phyloP scores from a whole-genome alignment of 2,888 invertebrate genomes.

The Coronaproctus castanopsis region DNA sequence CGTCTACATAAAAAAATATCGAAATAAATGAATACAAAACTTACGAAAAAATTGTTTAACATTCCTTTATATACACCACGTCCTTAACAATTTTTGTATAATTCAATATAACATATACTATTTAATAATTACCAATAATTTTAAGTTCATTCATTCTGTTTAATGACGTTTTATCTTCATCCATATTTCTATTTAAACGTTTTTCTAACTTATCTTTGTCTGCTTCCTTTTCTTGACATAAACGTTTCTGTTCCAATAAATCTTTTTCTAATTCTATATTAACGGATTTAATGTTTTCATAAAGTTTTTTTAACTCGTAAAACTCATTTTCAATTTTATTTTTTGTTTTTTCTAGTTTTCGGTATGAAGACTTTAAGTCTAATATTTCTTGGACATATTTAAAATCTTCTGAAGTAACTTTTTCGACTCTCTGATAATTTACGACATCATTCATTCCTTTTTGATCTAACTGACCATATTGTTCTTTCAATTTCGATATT shows the following conservation, averaged over 20 bases:
- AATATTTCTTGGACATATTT: slow-evolving; percentile 3
- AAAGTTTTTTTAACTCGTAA: neutral
- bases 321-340: slow-evolving; percentile 13
- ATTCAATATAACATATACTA: too few species aligned
- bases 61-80: too few species aligned
- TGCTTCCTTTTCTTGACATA: slow-evolving; percentile 5
- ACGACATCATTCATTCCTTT: neutral
- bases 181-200: slow-evolving; percentile 30
- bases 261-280: slow-evolving; percentile 2
- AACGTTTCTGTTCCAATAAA: slow-evolving; percentile 13
- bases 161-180: slow-evolving; percentile 36
- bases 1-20: too few species aligned
- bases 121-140: slow-evolving; percentile 31
- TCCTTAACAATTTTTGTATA: too few species aligned
- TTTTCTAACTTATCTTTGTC: slow-evolving; percentile 12
- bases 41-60: too few species aligned
- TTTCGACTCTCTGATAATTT: neutral
- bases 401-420: neutral
- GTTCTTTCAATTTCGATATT: slow-evolving; percentile 25
- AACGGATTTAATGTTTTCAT: slow-evolving; percentile 3
- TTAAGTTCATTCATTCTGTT: slow-evolving; percentile 38
- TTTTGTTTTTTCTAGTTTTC: slow-evolving; percentile 10
- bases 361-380: slow-evolving; percentile 12
- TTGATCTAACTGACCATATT: neutral
- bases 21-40: too few species aligned